phyloP scores from a whole-genome alignment of 92 coral and sea anemone species.

The Desmophyllum pertusum region DNA sequence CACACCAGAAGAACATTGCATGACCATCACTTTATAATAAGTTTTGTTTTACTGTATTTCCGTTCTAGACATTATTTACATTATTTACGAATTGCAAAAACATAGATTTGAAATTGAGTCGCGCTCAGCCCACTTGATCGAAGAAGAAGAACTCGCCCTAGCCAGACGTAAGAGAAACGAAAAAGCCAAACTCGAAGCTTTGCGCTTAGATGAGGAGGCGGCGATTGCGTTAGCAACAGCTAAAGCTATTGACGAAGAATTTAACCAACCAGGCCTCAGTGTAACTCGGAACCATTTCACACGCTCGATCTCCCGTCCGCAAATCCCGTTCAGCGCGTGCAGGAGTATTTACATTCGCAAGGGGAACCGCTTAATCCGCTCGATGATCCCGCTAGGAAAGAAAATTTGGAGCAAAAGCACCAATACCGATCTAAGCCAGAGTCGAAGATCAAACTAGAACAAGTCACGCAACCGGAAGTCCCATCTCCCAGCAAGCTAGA shows the following conservation, averaged over 20 bases:
- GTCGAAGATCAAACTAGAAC: neutral
- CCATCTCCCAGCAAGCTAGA: too few relatives aligned
- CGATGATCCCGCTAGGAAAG: neutral
- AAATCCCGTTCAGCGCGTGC: slow-evolving; percentile 41
- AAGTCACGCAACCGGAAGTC: slow-evolving; percentile 3
- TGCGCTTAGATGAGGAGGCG: slow-evolving; percentile 62
- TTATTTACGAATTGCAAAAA: slow-evolving; percentile 50
- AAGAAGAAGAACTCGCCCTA: slow-evolving; percentile 58
- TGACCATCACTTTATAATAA: too few relatives aligned
- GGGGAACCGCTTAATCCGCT: neutral
- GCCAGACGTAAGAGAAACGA: slow-evolving; percentile 49
- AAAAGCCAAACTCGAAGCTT: slow-evolving; percentile 36
- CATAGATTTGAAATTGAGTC: slow-evolving; percentile 36
- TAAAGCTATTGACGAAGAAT: slow-evolving; percentile 46
- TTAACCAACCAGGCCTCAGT: slow-evolving; percentile 21
- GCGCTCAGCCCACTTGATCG: slow-evolving; percentile 47
- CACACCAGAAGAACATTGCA: too few relatives aligned
- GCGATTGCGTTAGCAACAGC: slow-evolving; percentile 57
- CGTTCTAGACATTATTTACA: too few relatives aligned
- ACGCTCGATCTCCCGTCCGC: neutral
- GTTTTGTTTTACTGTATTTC: too few relatives aligned
- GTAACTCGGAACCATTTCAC: neutral
- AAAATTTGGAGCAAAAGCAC: neutral
- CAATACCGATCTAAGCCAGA: neutral
- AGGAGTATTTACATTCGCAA: slow-evolving; percentile 48